Percentiles rank a stretch among this genome's conserved stretches.
Evolutionary conservation across 2,113 vertebrate species (phyloP).

Genomic region (Lepidothrix coronata): DNA sequence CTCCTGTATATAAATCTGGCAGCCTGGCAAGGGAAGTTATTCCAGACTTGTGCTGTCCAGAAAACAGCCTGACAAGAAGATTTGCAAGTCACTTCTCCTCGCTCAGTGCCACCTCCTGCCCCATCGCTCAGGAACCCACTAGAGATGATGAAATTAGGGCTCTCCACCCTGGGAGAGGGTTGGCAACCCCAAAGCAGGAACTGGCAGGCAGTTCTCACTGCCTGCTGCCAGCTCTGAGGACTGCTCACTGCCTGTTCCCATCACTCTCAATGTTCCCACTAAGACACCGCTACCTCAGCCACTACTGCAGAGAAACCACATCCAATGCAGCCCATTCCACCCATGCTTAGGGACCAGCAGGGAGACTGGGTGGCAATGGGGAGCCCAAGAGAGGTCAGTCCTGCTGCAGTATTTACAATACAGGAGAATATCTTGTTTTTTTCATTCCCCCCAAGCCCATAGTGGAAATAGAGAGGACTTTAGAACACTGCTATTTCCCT

Average conservation of each 20-base stretch:
- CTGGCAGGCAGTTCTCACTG: not conserved
- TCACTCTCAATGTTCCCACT: not conserved
- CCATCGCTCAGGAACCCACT: not conserved
- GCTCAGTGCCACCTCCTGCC: not conserved
- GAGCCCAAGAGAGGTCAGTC: not conserved
- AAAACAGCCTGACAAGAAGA: conserved; percentile 15
- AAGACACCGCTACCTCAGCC: not conserved
- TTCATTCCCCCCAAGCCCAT: not conserved
- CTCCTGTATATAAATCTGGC: not conserved
- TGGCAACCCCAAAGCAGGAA: not conserved
- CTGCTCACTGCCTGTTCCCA: not conserved
- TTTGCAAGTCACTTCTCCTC: not conserved
- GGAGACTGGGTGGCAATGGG: not conserved
- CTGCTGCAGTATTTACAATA: not conserved
- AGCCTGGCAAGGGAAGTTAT: not conserved
- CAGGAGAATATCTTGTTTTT: not conserved
- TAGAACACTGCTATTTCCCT: not conserved
- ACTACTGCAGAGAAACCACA: not conserved
- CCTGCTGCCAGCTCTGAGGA: not conserved
- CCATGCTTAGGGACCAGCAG: not conserved
- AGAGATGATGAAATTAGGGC: not conserved
- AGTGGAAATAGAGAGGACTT: not conserved
- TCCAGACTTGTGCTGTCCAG: conserved; percentile 20
- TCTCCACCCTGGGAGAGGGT: not conserved
- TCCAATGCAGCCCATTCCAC: not conserved